phyloP scores from a whole-genome alignment of 2,113 vertebrate species.

The Sialia sialis region DNA sequence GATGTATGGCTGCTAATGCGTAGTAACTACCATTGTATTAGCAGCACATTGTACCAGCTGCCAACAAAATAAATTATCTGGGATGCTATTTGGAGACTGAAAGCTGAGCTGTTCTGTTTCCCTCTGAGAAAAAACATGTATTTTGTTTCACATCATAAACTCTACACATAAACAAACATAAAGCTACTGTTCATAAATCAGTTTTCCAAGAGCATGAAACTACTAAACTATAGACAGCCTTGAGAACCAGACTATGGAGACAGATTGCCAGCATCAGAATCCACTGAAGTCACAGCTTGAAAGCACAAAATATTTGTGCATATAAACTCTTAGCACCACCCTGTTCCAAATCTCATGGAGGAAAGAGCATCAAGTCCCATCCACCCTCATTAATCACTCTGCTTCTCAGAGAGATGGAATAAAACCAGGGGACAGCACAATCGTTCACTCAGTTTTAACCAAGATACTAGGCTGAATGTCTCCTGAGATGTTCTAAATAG shows the following conservation, averaged over 20 bases:
- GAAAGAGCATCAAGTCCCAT: accelerated
- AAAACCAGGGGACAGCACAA: not conserved
- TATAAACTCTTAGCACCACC: not conserved
- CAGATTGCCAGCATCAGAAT: not conserved
- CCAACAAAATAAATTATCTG: not conserved
- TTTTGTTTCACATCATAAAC: not conserved
- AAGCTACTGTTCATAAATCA: not conserved
- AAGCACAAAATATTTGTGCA: not conserved
- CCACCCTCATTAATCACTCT: not conserved
- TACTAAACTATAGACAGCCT: not conserved
- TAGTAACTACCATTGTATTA: not conserved
- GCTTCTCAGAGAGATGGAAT: not conserved
- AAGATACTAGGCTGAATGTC: not conserved
- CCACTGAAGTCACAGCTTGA: not conserved
- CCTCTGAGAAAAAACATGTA: not conserved
- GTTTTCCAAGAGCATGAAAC: not conserved
- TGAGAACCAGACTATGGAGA: not conserved
- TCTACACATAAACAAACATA: not conserved
- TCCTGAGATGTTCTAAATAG: not conserved
- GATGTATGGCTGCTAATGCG: not conserved
- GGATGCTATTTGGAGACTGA: not conserved
- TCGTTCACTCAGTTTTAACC: not conserved
- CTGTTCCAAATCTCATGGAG: not conserved
- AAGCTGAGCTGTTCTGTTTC: not conserved
- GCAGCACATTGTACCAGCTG: not conserved